Evolutionary conservation across 1,140 invertebrate species (phyloP).

Genomic region (Chionoecetes opilio): DNA sequence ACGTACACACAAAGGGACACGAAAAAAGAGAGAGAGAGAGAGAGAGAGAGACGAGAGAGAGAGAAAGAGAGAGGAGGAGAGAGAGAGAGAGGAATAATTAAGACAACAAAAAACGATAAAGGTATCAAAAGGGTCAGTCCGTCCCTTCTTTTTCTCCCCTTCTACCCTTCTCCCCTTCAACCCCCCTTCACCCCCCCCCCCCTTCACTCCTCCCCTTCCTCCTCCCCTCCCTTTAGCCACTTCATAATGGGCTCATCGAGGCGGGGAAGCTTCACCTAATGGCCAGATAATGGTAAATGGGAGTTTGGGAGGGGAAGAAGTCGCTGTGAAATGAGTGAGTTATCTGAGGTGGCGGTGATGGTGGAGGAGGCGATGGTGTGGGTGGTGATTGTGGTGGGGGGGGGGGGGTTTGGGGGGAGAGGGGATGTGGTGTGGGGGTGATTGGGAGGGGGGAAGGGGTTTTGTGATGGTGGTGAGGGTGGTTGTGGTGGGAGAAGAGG

Average conservation of each 20-base stretch:
- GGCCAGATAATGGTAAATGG: conserved; percentile 41
- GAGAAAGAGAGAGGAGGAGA: not conserved
- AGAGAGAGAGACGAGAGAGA: not conserved
- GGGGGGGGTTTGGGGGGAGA: not conserved
- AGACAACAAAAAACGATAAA: conserved; percentile 33
- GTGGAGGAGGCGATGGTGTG: not conserved
- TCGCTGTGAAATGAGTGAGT: conserved; percentile 29
- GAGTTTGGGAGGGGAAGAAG: conserved; percentile 25
- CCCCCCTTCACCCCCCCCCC: not conserved
- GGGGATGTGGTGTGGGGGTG: not conserved
- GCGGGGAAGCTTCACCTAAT: conserved; percentile 33
- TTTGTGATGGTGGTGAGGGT: not conserved
- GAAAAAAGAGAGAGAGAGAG: not conserved
- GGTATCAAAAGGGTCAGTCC: conserved; percentile 19
- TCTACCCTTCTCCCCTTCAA: not conserved
- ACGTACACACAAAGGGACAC: conserved; percentile 9
- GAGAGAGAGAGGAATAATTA: not conserved
- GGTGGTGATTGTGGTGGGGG: not conserved
- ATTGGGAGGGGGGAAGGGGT: not conserved
- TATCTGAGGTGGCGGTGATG: conserved; percentile 8
- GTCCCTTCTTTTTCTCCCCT: not conserved
- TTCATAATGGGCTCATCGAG: conserved; percentile 50
- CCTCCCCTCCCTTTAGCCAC: conserved; percentile 8
- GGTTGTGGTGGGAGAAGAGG: not conserved
- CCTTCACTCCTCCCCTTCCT: not conserved